Evolutionary conservation across 2,113 vertebrate genomes (phyloP).

Genomic region (Polypterus senegalus): DNA sequence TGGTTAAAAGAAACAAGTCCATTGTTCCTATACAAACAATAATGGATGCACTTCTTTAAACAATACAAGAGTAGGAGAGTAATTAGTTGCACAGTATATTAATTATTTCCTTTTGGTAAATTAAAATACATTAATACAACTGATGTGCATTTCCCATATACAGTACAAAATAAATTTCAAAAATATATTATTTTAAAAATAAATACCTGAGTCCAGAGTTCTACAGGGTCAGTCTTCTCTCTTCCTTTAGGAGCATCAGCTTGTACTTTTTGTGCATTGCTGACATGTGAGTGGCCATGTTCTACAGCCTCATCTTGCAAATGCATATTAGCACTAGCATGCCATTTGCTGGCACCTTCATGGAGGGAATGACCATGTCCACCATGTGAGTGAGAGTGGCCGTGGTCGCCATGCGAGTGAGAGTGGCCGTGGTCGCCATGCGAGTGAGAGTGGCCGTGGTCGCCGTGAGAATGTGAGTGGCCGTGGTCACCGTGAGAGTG

Average conservation of each 20-base stretch:
- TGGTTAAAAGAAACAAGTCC: too few relatives aligned
- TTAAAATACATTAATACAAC: too few relatives aligned
- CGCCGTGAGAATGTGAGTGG: constrained; percentile 38
- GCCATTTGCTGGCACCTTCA: constrained; percentile 54
- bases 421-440: constrained; percentile 39
- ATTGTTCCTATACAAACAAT: too few relatives aligned
- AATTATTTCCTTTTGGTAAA: too few relatives aligned
- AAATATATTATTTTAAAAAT: not conserved
- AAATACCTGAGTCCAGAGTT: constrained; percentile 74
- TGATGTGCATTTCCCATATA: too few relatives aligned
- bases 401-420: constrained; percentile 36
- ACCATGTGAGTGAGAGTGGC: constrained; percentile 35
- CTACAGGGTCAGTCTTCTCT: constrained; percentile 47
- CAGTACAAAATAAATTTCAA: too few relatives aligned
- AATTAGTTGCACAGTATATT: too few relatives aligned
- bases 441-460: constrained; percentile 29
- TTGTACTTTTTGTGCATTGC: constrained; percentile 8
- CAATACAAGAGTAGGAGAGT: too few relatives aligned
- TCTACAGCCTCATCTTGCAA: constrained; percentile 22
- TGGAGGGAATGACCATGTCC: constrained; percentile 41
- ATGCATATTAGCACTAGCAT: constrained; percentile 47
- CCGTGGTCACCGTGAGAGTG: constrained; percentile 15
- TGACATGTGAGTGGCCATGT: not conserved
- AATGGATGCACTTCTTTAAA: too few relatives aligned
- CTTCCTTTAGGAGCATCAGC: constrained; percentile 1